Base-by-base conservation (phyloP, 2,113 vertebrate species). In the Erinaceus europaeus region DNA sequence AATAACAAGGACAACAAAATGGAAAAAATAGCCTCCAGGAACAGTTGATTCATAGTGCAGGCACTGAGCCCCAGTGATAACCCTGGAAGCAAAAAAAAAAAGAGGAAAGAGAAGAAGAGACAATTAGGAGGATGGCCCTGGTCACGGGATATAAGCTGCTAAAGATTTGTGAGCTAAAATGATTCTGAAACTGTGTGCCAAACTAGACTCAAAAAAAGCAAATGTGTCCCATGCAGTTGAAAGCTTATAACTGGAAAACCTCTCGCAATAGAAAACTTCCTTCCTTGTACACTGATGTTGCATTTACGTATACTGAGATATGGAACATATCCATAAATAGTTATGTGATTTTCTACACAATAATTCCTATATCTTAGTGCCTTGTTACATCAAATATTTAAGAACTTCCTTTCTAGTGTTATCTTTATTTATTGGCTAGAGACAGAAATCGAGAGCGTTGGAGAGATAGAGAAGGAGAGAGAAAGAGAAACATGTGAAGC, bases 101-200 rank as follows among this genome's bases (percentile, higher is more conserved):
- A 55, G 23, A 55, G 53, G 23, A 55, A 25, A 25, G 23, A 23
- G 53, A 3, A 20, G 23, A n/a, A 29, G 25, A 86, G 42, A 36
- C 78, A 69, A 6, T 15, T 9, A 13, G 61, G 17, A 52, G 62
- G 34, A 32, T 27, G 57, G 76, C 62, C 62, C 83, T 76, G 80
- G 65, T 84, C 78, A 85, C 6, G 38, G 17, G 9, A 32, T 23
- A n/a, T 34, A 65, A 86, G 69, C 86, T 20, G 0, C 0, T 25
- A 42, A 78, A 71, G 23, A 20, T 65, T 77, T 89, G 69, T 55
- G 53, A 67, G 67, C 61, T 71, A 75, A 85, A 92, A 90, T 34
- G 55, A 55, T 82, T 83, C 67, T 71, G 59, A 71, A 57, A 46
- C 74, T 73, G 75, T 75, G 82, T 91, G 83, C 61, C 72, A 88